These are phyloP conservation scores for Zaprionus ghesquierei DNA, from an alignment of 1,140 invertebrate species.

Conservation along the genomic window DNA sequence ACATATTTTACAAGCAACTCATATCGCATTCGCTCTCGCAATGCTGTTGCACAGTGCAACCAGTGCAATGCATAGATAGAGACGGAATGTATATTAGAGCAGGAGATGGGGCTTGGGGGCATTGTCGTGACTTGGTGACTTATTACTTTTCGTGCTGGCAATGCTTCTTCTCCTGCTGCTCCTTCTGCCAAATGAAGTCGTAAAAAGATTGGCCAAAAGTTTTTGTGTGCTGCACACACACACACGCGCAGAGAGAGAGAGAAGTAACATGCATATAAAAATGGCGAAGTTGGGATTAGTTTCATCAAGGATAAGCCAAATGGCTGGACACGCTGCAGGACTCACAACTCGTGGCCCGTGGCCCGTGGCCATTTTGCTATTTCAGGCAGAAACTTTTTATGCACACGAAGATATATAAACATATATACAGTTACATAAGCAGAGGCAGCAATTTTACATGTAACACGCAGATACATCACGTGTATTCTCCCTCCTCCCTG, in stretches of 20 bases:
- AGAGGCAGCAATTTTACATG: conserved; percentile 20
- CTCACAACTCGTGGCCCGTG: conserved; percentile 13
- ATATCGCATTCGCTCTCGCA: not conserved
- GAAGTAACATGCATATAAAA: conserved; percentile 78
- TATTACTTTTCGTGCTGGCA: conserved; percentile 70
- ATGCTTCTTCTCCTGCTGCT: not conserved
- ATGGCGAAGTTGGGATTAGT: conserved; percentile 79
- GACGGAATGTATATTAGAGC: not conserved
- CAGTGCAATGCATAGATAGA: conserved; percentile 12
- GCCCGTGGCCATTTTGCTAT: conserved; percentile 54
- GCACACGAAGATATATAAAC: conserved; percentile 14
- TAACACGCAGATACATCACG: conserved; percentile 22
- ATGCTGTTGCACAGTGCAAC: conserved; percentile 19
- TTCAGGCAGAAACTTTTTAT: conserved; percentile 72
- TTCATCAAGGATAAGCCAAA: conserved; percentile 81
- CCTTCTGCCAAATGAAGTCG: conserved; percentile 67
- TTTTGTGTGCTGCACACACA: conserved; percentile 68
- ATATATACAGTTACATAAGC: conserved; percentile 45
- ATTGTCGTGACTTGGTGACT: conserved; percentile 71
- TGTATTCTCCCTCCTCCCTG: too few species aligned
- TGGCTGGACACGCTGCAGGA: conserved; percentile 63
- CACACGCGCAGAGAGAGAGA: too few species aligned
- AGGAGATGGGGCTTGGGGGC: conserved; percentile 40
- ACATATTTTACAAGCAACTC: not conserved
- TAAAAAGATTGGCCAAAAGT: conserved; percentile 80